These are phyloP conservation scores for Bugulina stolonifera DNA, from an alignment of 2,888 invertebrate genomes.

Conservation along the genomic window DNA sequence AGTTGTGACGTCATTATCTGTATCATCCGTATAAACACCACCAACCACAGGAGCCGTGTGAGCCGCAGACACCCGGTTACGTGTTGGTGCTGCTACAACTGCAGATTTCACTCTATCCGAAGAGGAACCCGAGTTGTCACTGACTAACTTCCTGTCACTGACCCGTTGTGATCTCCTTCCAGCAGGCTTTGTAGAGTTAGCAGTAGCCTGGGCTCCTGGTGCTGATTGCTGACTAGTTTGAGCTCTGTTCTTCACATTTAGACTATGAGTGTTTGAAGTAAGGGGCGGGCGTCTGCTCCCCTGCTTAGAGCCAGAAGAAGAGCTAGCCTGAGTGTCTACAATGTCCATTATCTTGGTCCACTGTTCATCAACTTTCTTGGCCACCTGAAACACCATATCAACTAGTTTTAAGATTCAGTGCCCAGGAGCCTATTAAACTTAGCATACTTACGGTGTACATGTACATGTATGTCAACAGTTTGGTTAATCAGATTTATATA, in stretches of 20 bases:
- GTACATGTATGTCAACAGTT: too few species aligned
- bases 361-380: constrained; percentile 25
- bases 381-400: constrained; percentile 14
- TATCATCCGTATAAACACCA: constrained; percentile 6
- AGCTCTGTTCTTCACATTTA: constrained; percentile 14
- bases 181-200: neutral
- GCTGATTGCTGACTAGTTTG: neutral
- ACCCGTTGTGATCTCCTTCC: neutral
- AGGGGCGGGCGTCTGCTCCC: neutral
- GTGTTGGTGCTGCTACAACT: neutral
- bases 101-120: constrained; percentile 6
- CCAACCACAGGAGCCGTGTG: constrained; percentile 9
- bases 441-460: too few species aligned
- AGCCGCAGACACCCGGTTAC: neutral
- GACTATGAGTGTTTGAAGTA: constrained; percentile 12
- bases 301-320: neutral
- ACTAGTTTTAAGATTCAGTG: too few species aligned
- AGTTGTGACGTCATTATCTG: constrained; percentile 19
- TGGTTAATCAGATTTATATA: too few species aligned
- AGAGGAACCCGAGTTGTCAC: constrained; percentile 16
- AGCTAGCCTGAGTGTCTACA: neutral
- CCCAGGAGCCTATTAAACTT: too few species aligned
- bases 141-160: neutral
- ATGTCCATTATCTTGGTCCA: constrained; percentile 16
- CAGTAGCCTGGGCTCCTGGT: neutral